Conservation (phyloP, 92 coral and sea anemone species). For the Epizoanthus scotinus region DNA sequence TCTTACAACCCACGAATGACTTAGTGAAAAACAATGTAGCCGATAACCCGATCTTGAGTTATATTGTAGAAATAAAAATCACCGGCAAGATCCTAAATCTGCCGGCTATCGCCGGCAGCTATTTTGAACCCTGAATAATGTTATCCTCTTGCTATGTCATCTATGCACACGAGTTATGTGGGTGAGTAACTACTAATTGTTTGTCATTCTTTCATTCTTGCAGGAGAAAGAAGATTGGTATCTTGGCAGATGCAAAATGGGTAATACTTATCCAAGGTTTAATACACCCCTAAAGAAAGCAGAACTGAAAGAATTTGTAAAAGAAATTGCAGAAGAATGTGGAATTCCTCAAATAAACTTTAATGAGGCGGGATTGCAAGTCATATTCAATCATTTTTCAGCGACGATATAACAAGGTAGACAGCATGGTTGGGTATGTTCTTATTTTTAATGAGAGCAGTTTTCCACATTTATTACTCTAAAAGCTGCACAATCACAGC, state of each 20-base stretch:
- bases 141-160: no score
- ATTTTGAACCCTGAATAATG: no score
- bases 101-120: no score
- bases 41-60: no score
- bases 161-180: no score
- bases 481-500: no score
- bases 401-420: constrained; percentile 46
- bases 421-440: constrained; percentile 12
- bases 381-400: constrained; percentile 49
- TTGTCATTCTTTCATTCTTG: not conserved
- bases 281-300: constrained; percentile 47
- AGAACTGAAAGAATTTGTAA: constrained; percentile 41
- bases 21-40: no score
- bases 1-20: no score
- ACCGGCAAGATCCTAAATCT: no score
- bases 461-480: no score
- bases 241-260: constrained; percentile 54
- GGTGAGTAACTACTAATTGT: constrained; percentile 9
- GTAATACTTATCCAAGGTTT: constrained; percentile 43
- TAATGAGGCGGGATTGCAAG: constrained; percentile 51
- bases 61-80: no score
- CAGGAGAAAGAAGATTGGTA: constrained; percentile 51
- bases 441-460: not conserved
- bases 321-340: constrained; percentile 46
- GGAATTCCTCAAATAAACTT: constrained; percentile 51